Conservation (phyloP, 2,888 invertebrate genomes). For the Amorpha juglandis region DNA sequence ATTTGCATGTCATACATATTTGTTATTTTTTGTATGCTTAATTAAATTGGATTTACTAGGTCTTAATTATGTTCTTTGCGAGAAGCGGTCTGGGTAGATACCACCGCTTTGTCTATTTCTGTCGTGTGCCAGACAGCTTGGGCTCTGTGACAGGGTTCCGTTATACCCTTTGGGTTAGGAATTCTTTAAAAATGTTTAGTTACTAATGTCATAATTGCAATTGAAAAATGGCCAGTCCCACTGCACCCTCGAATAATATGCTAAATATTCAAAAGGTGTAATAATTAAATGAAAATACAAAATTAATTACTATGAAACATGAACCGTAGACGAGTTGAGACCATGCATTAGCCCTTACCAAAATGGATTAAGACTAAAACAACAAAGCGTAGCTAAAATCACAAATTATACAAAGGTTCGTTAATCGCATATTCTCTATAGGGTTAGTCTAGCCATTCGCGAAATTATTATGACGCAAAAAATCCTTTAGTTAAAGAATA, state of each 20-base stretch:
- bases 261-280: neutral
- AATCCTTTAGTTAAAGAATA: slow-evolving; percentile 43
- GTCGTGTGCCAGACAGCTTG: no score
- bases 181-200: no score
- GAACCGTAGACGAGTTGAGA: neutral
- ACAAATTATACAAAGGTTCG: neutral
- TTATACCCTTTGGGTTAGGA: no score
- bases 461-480: slow-evolving; percentile 11
- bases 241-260: no score
- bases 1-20: neutral
- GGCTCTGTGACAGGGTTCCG: no score
- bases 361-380: neutral
- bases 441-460: slow-evolving; percentile 4
- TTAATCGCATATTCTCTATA: neutral
- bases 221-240: no score
- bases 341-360: neutral
- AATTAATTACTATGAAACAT: neutral
- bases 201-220: no score
- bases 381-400: slow-evolving; percentile 1
- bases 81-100: no score
- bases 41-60: no score
- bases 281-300: neutral
- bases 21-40: no score
- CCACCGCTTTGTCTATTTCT: no score
- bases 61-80: no score